Percentiles rank a stretch among this genome's conserved stretches.
Conservation (phyloP, 1,140 invertebrate species). For the Zophobas morio region DNA sequence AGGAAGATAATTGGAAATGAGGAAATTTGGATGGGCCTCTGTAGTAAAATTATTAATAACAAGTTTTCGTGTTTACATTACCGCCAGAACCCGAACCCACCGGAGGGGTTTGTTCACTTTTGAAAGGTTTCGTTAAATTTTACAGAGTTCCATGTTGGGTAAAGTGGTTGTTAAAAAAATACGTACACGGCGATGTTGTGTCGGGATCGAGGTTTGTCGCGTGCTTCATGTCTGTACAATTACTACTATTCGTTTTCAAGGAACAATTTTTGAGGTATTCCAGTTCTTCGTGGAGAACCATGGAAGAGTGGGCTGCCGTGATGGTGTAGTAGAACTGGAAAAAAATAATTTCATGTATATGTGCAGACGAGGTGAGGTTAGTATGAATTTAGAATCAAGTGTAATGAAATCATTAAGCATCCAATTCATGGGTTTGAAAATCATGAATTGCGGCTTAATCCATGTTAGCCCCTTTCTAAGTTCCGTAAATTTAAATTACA, state of each 20-base stretch:
- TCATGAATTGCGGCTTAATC: conserved; percentile 5
- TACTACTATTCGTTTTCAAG: conserved; percentile 48
- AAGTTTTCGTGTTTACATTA: conserved; percentile 34
- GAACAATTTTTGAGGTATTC: conserved; percentile 68
- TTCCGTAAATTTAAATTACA: background rate
- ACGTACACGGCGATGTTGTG: conserved; percentile 71
- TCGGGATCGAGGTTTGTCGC: conserved; percentile 69
- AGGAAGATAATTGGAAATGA: background rate
- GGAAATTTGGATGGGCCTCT: background rate
- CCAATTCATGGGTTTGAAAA: conserved; percentile 3
- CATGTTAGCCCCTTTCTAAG: background rate
- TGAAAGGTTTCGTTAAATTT: conserved; percentile 19
- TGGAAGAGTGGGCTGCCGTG: conserved; percentile 66
- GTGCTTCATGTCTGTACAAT: conserved; percentile 62
- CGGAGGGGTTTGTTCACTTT: conserved; percentile 7
- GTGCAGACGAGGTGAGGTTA: background rate
- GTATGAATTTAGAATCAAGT: background rate
- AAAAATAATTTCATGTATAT: conserved; percentile 25
- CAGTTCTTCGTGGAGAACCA: conserved; percentile 68
- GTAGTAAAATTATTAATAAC: conserved; percentile 15
- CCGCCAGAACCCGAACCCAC: conserved; percentile 32
- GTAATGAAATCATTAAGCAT: conserved; percentile 1
- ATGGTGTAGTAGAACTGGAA: conserved; percentile 71
- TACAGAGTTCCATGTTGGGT: background rate
- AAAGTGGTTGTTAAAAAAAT: background rate